phyloP scores from a whole-genome alignment of 2,113 vertebrate species.

The Hemiscyllium ocellatum region DNA sequence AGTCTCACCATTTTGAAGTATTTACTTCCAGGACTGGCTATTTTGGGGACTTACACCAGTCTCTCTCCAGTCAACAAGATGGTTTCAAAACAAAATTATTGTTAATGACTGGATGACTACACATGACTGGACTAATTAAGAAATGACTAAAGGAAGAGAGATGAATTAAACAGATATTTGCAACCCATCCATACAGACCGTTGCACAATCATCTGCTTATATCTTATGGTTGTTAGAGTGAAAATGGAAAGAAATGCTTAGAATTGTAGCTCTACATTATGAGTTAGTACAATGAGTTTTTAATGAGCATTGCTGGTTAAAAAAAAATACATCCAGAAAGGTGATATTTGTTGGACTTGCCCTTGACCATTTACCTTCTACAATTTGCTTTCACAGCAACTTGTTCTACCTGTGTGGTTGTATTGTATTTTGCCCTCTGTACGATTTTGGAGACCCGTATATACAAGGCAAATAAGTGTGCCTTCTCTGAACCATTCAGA shows the following conservation, averaged over 20 bases:
- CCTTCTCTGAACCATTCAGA: neutral
- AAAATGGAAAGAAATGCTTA: neutral
- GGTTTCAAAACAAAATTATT: neutral
- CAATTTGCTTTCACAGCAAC: neutral
- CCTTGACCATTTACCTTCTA: neutral
- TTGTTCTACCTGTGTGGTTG: neutral
- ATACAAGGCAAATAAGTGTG: neutral
- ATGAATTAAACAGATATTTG: neutral
- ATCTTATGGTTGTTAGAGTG: neutral
- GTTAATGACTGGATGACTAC: neutral
- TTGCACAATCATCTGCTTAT: neutral
- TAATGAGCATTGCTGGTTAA: neutral
- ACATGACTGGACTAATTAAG: neutral
- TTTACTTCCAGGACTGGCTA: neutral
- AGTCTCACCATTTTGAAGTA: neutral
- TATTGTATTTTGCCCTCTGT: neutral
- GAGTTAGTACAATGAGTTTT: neutral
- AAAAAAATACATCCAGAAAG: neutral
- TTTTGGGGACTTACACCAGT: neutral
- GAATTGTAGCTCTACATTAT: neutral
- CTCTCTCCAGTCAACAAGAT: neutral
- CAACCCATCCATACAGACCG: too few species aligned
- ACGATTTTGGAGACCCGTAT: neutral
- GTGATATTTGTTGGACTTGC: neutral
- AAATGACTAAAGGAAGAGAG: neutral